phyloP scores from a whole-genome alignment of 2,113 vertebrate species.

The Aptenodytes forsteri region DNA sequence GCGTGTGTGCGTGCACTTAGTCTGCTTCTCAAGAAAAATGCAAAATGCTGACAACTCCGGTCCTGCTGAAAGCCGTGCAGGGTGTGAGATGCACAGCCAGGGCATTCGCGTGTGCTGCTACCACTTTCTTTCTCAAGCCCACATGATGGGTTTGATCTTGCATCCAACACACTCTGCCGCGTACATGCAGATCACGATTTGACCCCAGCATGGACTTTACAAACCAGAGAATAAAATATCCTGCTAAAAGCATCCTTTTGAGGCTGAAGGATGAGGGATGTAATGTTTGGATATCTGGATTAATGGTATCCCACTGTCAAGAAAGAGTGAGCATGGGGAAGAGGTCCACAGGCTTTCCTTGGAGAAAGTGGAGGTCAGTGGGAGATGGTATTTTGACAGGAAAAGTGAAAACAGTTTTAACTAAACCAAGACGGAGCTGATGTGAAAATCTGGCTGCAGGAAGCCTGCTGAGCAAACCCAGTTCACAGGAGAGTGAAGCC shows the following conservation, averaged over 20 bases:
- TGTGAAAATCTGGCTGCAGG: background rate
- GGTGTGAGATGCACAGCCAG: background rate
- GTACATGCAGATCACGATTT: fast-evolving
- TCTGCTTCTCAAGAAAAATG: background rate
- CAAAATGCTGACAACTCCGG: background rate
- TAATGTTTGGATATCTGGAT: background rate
- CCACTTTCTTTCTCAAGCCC: background rate
- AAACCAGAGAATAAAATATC: background rate
- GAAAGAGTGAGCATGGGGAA: background rate
- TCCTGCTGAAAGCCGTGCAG: background rate
- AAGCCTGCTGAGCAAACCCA: background rate
- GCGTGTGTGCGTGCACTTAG: background rate
- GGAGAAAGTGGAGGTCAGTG: background rate
- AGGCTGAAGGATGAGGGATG: background rate
- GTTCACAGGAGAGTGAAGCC: background rate
- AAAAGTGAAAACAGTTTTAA: background rate
- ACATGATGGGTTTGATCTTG: background rate
- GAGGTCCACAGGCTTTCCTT: background rate
- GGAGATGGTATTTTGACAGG: background rate
- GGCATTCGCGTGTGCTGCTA: background rate
- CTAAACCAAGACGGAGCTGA: background rate
- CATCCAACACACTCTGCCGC: background rate
- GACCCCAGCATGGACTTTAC: background rate
- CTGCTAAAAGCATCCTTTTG: background rate
- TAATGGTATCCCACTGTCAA: background rate